Evolutionary conservation across 1,140 invertebrate species (phyloP), one percentile per base, ranked within the genome.

Genomic region (Akabosia matsudoensis): DNA sequence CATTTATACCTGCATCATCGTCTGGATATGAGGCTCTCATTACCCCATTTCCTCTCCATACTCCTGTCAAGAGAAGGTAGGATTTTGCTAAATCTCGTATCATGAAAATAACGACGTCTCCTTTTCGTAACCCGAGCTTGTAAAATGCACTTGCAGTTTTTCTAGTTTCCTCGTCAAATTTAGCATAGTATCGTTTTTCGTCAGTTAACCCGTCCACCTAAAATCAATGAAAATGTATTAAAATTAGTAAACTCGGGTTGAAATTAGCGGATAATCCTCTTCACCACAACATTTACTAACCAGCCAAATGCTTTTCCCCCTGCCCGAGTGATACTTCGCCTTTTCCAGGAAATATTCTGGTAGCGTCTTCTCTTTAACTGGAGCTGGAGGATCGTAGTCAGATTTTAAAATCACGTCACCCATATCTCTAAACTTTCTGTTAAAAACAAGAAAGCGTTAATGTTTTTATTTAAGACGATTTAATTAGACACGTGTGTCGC

Each of bases 91-190:
- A 22, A 30, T 80, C 77, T 33, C 0, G 45, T 0, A 76, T 56
- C 74, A 75, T 70, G 52, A 33, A 81, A 74, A 81, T 70, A 3
- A 77, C 70, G 33, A 71, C 75, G 33, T 80, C 80, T 0, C 77
- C 76, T 61, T 76, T 76, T 7, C 79, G 30, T 61, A 81, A 70
- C 1, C 80, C 80, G 37, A 54, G 45, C 52, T 77, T 80, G 75
- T 76, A 79, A 13, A 81, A 67, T 13, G 51, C 24, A 67, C 74
- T 76, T 22, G 74, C 80, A 64, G 80, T 75, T 37, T 33, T 74
- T 18, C 56, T 33, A n/a, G 80, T 79, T 28, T 70, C 18, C 14
- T 61, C 61, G 22, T 79, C 80, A 75, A 81, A 75, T 4, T 77
- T 70, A 1, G 24, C 28, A 61, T 31, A 81, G 10, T 70, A 33